Percentiles rank a stretch among this genome's conserved stretches.
Conservation (phyloP, 2,797 vertebrate genomes). For the Sciurus vulgaris region DNA sequence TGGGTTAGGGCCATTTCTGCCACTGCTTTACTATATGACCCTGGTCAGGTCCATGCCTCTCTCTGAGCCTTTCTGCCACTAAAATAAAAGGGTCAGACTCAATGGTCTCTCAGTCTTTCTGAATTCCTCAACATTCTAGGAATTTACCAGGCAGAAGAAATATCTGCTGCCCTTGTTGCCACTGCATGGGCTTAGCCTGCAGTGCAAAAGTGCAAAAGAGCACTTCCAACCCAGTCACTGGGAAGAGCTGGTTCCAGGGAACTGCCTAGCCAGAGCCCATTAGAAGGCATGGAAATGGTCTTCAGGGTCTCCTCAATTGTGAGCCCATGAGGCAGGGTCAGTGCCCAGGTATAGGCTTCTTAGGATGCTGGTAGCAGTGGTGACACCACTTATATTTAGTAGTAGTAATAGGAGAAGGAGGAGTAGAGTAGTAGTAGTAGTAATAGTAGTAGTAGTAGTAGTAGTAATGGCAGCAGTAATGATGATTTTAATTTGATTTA, state of each 20-base stretch:
- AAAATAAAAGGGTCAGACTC: slow-evolving; percentile 28
- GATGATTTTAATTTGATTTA: slow-evolving; percentile 54
- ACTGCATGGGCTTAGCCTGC: neutral
- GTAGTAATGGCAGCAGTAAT: neutral
- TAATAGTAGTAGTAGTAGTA: neutral
- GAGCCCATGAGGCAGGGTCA: neutral
- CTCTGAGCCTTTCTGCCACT: neutral
- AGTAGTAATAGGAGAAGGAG: neutral
- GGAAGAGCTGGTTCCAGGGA: neutral
- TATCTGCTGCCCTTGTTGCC: neutral
- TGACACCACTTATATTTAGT: neutral
- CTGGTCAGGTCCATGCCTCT: slow-evolving; percentile 41
- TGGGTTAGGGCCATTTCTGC: slow-evolving; percentile 42
- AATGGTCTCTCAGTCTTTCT: slow-evolving; percentile 18
- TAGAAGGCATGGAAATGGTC: slow-evolving; percentile 23
- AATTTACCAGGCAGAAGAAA: slow-evolving; percentile 55
- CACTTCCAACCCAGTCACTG: neutral
- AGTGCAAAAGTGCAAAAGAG: neutral
- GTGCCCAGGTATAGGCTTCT: slow-evolving; percentile 37
- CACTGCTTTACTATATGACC: slow-evolving; percentile 23
- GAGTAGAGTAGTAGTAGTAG: neutral
- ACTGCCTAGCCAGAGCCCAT: neutral
- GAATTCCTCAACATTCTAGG: slow-evolving; percentile 52
- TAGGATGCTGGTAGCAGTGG: neutral
- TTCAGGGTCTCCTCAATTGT: neutral